A percentile compares a stretch with the other conserved stretches of the same genome.
Conservation (phyloP, 2,888 invertebrate species). For the Aleiodes alternator region DNA sequence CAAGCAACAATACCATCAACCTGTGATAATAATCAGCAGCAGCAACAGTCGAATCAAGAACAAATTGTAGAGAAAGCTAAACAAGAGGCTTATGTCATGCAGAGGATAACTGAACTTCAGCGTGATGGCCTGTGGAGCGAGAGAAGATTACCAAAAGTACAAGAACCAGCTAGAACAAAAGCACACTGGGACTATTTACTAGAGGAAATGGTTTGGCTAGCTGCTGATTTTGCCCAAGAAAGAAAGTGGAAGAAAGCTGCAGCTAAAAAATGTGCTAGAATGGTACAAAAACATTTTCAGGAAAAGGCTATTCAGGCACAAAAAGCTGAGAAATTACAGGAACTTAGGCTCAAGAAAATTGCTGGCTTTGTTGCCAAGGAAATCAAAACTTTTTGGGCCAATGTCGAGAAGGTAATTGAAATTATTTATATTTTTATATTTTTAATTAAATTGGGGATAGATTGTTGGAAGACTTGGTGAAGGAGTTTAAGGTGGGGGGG, state of each 20-base stretch:
- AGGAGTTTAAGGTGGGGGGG: background rate
- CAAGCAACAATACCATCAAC: constrained; percentile 60
- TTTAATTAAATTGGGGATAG: background rate
- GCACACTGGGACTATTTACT: constrained; percentile 99
- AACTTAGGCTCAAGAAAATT: constrained; percentile 88
- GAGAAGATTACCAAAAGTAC: constrained; percentile 91
- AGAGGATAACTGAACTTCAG: constrained; percentile 92
- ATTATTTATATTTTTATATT: constrained; percentile 26
- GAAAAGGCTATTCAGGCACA: constrained; percentile 93
- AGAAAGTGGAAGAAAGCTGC: constrained; percentile 98
- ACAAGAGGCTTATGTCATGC: constrained; percentile 96
- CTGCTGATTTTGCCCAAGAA: constrained; percentile 98
- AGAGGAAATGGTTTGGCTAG: constrained; percentile 99
- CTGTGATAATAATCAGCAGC: constrained; percentile 66
- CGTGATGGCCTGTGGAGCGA: constrained; percentile 97
- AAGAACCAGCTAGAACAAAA: constrained; percentile 92
- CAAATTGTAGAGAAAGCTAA: constrained; percentile 91
- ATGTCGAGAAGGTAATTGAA: constrained; percentile 89
- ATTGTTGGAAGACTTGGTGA: background rate
- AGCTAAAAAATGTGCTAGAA: constrained; percentile 93
- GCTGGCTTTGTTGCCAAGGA: constrained; percentile 95
- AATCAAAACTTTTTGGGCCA: constrained; percentile 95
- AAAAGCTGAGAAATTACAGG: constrained; percentile 94
- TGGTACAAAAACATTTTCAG: constrained; percentile 94
- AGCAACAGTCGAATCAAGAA: constrained; percentile 78